Conservation (phyloP, 2,113 vertebrate species). For the Equus przewalskii region DNA sequence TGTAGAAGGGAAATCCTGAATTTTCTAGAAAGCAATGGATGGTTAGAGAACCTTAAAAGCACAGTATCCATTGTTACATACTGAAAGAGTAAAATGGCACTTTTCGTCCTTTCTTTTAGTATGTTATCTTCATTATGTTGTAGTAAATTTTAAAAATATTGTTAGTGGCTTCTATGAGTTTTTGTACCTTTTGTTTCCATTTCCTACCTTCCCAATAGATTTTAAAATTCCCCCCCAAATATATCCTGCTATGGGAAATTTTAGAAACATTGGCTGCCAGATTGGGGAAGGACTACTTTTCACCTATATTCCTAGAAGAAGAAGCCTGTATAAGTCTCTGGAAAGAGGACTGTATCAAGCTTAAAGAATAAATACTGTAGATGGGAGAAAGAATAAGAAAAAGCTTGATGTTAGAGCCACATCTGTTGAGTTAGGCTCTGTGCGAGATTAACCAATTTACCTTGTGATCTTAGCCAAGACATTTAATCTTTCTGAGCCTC, state of each 20-base stretch:
- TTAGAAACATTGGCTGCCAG: neutral
- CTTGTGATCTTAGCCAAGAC: neutral
- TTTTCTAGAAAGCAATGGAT: neutral
- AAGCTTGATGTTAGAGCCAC: neutral
- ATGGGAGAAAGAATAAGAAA: neutral
- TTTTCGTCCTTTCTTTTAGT: neutral
- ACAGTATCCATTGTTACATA: neutral
- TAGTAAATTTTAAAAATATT: neutral
- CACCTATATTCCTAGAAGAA: neutral
- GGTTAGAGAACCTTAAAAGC: neutral
- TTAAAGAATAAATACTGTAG: neutral
- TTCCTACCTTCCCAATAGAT: neutral
- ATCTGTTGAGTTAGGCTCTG: neutral
- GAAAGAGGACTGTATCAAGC: slow-evolving; percentile 6
- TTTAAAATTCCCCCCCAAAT: neutral
- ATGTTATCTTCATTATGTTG: neutral
- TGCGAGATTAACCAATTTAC: neutral
- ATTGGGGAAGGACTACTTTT: neutral
- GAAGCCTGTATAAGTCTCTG: neutral
- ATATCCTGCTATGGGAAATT: neutral
- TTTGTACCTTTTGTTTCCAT: neutral
- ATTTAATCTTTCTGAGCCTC: neutral
- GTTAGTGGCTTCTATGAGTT: neutral
- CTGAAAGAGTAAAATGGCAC: neutral
- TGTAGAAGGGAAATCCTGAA: neutral